Percentiles rank a stretch among this genome's conserved stretches.
These are phyloP conservation scores for Lithosia quadra DNA, from an alignment of 2,888 invertebrate genomes.

Conservation along the genomic window DNA sequence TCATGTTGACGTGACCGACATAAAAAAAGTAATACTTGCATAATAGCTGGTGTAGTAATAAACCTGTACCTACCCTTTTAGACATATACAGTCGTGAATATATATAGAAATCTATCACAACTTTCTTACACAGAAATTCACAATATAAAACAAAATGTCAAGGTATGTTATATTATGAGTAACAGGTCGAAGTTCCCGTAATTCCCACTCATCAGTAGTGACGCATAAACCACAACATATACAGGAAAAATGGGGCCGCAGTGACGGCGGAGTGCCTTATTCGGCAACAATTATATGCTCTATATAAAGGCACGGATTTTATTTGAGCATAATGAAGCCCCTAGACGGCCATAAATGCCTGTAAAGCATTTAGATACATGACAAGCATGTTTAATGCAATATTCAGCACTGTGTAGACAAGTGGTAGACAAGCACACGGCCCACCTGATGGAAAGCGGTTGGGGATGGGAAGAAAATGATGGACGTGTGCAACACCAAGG, in stretches of 20 bases:
- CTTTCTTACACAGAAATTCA: slow-evolving; percentile 3
- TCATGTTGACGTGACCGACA: too few relatives aligned
- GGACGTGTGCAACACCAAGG: too few relatives aligned
- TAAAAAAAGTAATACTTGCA: too few relatives aligned
- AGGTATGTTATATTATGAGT: slow-evolving; percentile 37
- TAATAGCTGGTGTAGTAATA: not conserved
- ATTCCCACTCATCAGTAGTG: slow-evolving; percentile 40
- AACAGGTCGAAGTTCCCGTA: slow-evolving; percentile 53
- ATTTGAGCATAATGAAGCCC: too few relatives aligned
- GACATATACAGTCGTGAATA: not conserved
- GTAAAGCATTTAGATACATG: too few relatives aligned
- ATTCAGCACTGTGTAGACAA: too few relatives aligned
- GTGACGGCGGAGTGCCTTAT: not conserved
- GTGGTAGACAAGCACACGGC: too few relatives aligned
- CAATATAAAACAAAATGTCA: slow-evolving; percentile 4
- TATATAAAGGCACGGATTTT: too few relatives aligned
- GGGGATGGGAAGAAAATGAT: too few relatives aligned
- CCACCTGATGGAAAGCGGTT: too few relatives aligned
- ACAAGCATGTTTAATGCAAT: too few relatives aligned
- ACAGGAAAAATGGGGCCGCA: slow-evolving; percentile 35
- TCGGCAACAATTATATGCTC: not conserved
- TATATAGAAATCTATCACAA: not conserved
- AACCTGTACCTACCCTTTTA: not conserved
- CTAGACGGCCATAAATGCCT: too few relatives aligned
- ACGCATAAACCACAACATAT: slow-evolving; percentile 50